Conservation (phyloP, 2,797 vertebrate species). For the Euphonia xanthogaster region DNA sequence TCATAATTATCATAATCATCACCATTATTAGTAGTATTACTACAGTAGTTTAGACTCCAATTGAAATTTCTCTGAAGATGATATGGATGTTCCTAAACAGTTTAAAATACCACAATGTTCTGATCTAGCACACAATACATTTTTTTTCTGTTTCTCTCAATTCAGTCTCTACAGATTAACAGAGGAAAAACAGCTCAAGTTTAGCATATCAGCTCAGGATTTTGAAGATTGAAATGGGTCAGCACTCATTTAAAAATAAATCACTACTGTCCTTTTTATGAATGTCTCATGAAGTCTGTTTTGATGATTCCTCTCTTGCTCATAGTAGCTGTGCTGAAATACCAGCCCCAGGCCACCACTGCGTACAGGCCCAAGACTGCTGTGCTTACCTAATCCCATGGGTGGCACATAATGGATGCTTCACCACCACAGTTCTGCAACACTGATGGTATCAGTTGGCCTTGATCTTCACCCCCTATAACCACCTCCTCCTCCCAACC, state of each 20-base stretch:
- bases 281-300: constrained; percentile 9
- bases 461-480: background rate
- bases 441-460: background rate
- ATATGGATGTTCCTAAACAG: background rate
- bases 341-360: background rate
- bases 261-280: background rate
- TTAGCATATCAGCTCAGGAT: background rate
- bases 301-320: background rate
- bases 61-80: background rate
- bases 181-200: background rate
- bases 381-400: background rate
- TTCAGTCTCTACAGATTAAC: background rate
- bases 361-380: background rate
- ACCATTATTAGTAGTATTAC: background rate
- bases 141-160: background rate
- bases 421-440: background rate
- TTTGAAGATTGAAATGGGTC: background rate
- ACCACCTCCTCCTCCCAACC: background rate
- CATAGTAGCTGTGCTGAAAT: background rate
- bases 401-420: background rate
- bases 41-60: background rate
- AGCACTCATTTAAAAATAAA: background rate
- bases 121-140: background rate
- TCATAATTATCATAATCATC: background rate
- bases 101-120: background rate